phyloP scores from a whole-genome alignment of 2,797 vertebrate species.

The Tiaroga cobitis region DNA sequence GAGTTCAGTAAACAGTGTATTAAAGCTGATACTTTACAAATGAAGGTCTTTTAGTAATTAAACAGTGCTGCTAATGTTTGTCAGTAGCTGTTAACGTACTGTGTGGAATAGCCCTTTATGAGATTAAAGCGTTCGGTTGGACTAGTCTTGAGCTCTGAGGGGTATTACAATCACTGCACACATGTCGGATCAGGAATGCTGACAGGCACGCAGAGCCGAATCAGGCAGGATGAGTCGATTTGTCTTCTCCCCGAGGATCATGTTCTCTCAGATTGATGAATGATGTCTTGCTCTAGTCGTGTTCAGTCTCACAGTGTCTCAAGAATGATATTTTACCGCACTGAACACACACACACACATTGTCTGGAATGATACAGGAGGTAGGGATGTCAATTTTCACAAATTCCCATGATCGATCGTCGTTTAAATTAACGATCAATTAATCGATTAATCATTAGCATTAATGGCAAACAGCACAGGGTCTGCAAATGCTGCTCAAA shows the following conservation, averaged over 20 bases:
- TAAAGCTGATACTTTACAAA: background rate
- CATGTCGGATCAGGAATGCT: constrained; percentile 9
- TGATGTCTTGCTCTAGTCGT: constrained; percentile 34
- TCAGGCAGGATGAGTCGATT: constrained; percentile 2
- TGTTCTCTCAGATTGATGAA: constrained; percentile 40
- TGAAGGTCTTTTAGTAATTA: background rate
- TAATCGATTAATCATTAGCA: too few relatives aligned
- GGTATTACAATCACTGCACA: constrained; percentile 29
- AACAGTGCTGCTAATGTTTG: background rate
- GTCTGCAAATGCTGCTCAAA: too few relatives aligned
- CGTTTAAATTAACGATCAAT: too few relatives aligned
- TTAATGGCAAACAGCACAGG: too few relatives aligned
- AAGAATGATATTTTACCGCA: constrained; percentile 60
- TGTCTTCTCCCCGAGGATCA: constrained; percentile 34
- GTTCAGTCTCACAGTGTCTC: background rate
- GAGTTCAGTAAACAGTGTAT: constrained; percentile 4
- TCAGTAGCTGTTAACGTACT: background rate
- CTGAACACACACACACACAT: constrained; percentile 32
- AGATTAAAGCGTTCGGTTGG: constrained; percentile 35
- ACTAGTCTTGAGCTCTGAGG: constrained; percentile 35
- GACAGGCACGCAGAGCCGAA: background rate
- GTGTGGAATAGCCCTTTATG: constrained; percentile 8
- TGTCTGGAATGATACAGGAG: constrained; percentile 4
- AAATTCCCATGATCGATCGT: too few relatives aligned
- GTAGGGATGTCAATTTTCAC: too few relatives aligned